Evolutionary conservation across 2,888 invertebrate species (phyloP).

Genomic region (Phasia obesa): DNA sequence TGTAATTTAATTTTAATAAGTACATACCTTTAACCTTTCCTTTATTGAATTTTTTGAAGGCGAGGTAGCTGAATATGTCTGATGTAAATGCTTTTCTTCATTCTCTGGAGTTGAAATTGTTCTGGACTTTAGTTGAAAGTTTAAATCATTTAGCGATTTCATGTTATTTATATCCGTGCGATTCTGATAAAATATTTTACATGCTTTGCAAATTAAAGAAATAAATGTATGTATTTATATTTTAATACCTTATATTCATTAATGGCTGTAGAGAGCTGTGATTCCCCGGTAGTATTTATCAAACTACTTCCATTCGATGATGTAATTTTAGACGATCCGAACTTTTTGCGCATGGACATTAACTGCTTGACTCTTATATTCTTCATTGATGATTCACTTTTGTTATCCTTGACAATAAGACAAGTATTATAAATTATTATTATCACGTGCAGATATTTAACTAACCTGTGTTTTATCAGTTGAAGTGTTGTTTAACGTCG

Average conservation of each 20-base stretch:
- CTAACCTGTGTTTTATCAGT: constrained; percentile 37
- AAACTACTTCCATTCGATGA: constrained; percentile 4
- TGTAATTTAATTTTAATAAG: background rate
- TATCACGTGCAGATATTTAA: background rate
- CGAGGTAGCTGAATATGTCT: constrained; percentile 1
- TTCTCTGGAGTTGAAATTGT: background rate
- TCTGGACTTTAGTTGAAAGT: constrained; percentile 53
- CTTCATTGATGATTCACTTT: constrained; percentile 42
- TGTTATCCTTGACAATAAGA: constrained; percentile 38
- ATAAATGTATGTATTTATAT: background rate
- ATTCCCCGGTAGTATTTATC: background rate
- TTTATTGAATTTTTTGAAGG: background rate
- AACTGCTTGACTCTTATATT: constrained; percentile 56
- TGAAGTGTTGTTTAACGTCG: constrained; percentile 23
- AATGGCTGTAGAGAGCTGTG: background rate
- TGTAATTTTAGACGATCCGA: background rate
- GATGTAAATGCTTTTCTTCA: background rate
- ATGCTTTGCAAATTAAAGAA: background rate
- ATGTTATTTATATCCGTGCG: background rate
- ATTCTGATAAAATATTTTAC: background rate
- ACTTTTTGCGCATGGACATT: constrained; percentile 54
- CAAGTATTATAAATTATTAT: too few relatives aligned
- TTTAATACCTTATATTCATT: constrained; percentile 22
- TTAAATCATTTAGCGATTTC: constrained; percentile 2
- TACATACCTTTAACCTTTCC: constrained; percentile 38